Evolutionary conservation across 1,140 invertebrate genomes (phyloP), one percentile per base, ranked within the genome.

Genomic region (Copidosoma floridanum): DNA sequence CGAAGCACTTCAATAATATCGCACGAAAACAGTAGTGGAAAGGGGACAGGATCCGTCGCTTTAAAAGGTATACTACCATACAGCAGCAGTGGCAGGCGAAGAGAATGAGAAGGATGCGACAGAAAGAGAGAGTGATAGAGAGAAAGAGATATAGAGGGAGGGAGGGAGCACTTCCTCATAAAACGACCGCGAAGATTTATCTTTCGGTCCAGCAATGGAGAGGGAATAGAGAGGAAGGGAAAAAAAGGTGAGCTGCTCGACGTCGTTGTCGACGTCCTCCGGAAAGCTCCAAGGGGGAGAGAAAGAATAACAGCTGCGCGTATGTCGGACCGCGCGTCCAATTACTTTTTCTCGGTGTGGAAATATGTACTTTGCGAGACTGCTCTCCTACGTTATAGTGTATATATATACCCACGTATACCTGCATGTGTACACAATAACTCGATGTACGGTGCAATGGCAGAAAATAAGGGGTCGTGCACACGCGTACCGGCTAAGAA

Each of bases 321-420:
- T 65, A 63, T 62, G 63, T 66, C 61, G 61, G n/a, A 57, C 47
- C 59, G 52, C 57, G 65, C 63, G 57, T 64, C 60, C 67, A 68
- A 68, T 68, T 66, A 68, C 63, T 64, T 66, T 64, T 64, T 56
- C 58, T 53, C 46, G 53, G 61, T 57, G 61, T 63, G 61, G 61
- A 63, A 63, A 63, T 63, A 57, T 63, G 61, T 63, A 63, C 61
- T 63, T 63, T 63, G 61, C 55, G 46, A 44, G 52, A 61, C 10
- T n/a, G n/a, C n/a, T n/a, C n/a, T n/a, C n/a, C n/a, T n/a, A n/a
- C n/a, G n/a, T n/a, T n/a, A n/a, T n/a, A n/a, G n/a, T n/a, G n/a
- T 20, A 48, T 41, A 47, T 56, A 46, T 37, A 46, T 21, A 46
- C 43, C 12, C 37, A 40, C 37, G 3, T 40, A 40, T 14, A 5